Evolutionary conservation across 2,113 vertebrate species (phyloP).

Genomic region (Engraulis encrasicolus): DNA sequence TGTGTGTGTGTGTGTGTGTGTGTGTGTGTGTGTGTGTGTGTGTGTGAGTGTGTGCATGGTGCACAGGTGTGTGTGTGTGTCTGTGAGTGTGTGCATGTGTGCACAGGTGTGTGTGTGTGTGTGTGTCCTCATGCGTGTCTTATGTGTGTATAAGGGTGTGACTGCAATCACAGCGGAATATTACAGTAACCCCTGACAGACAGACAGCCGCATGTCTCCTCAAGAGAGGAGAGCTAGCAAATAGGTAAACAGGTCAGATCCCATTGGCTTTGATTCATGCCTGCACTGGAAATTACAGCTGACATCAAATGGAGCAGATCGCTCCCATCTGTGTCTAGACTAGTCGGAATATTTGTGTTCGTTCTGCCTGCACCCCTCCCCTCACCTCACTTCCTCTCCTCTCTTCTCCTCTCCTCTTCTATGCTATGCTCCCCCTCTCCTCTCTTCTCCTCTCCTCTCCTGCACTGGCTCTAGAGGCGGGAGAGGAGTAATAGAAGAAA

Average conservation of each 20-base stretch:
- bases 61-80: too few relatives aligned
- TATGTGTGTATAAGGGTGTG: too few relatives aligned
- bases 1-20: too few relatives aligned
- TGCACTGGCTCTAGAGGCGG: neutral
- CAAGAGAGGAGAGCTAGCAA: neutral
- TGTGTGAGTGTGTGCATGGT: too few relatives aligned
- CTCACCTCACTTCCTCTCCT: neutral
- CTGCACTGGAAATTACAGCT: neutral
- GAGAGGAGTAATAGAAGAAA: neutral
- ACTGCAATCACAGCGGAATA: neutral
- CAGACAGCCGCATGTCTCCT: neutral
- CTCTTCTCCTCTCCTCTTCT: neutral
- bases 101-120: too few relatives aligned
- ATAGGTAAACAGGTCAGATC: conserved; percentile 9
- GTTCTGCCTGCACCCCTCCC: neutral
- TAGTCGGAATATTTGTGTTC: conserved; percentile 18
- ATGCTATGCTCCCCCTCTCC: too few relatives aligned
- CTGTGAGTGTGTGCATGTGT: too few relatives aligned
- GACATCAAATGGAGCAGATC: conserved; percentile 10
- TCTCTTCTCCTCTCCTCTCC: too few relatives aligned
- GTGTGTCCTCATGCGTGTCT: too few relatives aligned
- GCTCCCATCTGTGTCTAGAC: conserved; percentile 16
- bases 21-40: too few relatives aligned
- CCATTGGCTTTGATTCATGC: conserved; percentile 17
- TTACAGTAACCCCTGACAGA: neutral